phyloP scores from a whole-genome alignment of 2,113 vertebrate genomes.

The Vimba vimba region DNA sequence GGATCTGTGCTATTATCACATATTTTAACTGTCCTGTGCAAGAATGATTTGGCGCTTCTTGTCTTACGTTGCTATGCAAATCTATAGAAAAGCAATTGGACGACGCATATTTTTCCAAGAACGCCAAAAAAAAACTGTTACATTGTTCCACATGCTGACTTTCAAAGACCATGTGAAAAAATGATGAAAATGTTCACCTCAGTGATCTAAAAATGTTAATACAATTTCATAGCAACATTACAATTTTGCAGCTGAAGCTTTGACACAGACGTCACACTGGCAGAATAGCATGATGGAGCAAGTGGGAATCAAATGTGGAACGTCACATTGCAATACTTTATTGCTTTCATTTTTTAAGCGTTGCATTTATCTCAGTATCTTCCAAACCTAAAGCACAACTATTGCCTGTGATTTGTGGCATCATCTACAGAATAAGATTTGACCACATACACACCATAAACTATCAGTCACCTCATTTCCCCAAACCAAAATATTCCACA shows the following conservation, averaged over 20 bases:
- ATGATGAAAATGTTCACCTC: neutral
- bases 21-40: neutral
- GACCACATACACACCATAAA: neutral
- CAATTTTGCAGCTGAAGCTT: conserved; percentile 31
- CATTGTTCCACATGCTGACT: neutral
- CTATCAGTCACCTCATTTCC: neutral
- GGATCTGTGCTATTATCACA: conserved; percentile 15
- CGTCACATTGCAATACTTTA: conserved; percentile 40
- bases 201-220: conserved; percentile 25
- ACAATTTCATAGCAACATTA: conserved; percentile 8
- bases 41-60: neutral
- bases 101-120: conserved; percentile 1
- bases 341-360: conserved; percentile 42
- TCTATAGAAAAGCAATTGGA: neutral
- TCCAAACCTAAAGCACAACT: neutral
- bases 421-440: neutral
- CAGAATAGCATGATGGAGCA: neutral
- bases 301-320: neutral
- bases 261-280: conserved; percentile 10
- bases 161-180: neutral
- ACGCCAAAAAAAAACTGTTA: neutral
- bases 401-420: neutral
- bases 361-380: neutral
- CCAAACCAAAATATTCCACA: conserved; percentile 10
- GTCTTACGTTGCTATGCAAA: conserved; percentile 16